Conservation (phyloP, 2,797 vertebrate genomes). For the Enoplosus armatus region DNA sequence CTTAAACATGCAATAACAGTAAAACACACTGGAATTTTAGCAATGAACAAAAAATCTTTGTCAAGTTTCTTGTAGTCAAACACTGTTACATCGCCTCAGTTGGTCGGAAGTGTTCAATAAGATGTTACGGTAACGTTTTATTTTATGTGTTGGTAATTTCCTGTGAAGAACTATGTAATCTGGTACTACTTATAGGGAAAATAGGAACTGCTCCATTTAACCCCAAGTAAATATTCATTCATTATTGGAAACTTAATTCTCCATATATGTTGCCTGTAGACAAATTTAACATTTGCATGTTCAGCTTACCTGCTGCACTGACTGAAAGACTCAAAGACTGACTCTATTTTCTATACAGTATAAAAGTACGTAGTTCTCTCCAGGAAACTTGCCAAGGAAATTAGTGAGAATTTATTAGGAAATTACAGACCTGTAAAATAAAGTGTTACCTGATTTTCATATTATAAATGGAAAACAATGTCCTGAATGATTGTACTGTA, state of each 20-base stretch:
- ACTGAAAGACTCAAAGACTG: not conserved
- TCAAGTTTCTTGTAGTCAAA: slow-evolving; percentile 39
- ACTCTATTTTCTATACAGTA: not conserved
- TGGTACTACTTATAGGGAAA: not conserved
- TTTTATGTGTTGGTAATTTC: slow-evolving; percentile 28
- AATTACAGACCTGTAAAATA: slow-evolving; percentile 39
- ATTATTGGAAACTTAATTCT: not conserved
- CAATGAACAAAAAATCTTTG: slow-evolving; percentile 41
- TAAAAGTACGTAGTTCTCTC: not conserved
- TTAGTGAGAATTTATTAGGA: not conserved
- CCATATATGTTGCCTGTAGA: not conserved
- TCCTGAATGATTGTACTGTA: slow-evolving; percentile 46
- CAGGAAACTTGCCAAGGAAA: not conserved
- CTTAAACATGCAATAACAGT: slow-evolving; percentile 71
- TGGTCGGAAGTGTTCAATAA: slow-evolving; percentile 16
- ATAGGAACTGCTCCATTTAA: not conserved
- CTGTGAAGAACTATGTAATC: not conserved
- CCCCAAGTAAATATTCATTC: not conserved
- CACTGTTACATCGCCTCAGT: slow-evolving; percentile 46
- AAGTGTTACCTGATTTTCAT: slow-evolving; percentile 23
- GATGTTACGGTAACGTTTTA: slow-evolving; percentile 2
- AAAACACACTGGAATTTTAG: slow-evolving; percentile 41
- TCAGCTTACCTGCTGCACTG: slow-evolving; percentile 9
- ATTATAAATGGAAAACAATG: slow-evolving; percentile 27
- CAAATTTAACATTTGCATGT: not conserved